Base-by-base conservation (phyloP, 2,888 invertebrate species). In the Pelosia muscerda region DNA sequence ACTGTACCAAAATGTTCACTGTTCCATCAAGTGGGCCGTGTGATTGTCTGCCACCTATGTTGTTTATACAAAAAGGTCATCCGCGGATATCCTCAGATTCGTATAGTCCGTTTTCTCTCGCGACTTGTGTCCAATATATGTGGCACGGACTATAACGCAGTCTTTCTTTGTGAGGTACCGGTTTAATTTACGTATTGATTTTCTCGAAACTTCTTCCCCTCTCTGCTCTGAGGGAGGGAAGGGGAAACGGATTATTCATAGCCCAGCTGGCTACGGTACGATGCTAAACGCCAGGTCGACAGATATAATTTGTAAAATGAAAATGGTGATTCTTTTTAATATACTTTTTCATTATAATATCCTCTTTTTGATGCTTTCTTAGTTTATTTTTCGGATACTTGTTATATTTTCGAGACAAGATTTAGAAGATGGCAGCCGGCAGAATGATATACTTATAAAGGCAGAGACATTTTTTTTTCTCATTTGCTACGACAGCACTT, bases 81-180 rank as follows among this genome's bases (percentile, higher is more conserved):
- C n/a, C n/a, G n/a, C n/a, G n/a, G n/a, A n/a, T n/a, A n/a, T n/a
- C n/a, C n/a, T n/a, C n/a, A n/a, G n/a, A n/a, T n/a, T n/a, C n/a
- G n/a, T n/a, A n/a, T n/a, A n/a, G n/a, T n/a, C n/a, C n/a, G n/a
- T n/a, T n/a, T n/a, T n/a, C n/a, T n/a, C n/a, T n/a, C n/a, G n/a
- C n/a, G n/a, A n/a, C n/a, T n/a, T n/a, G n/a, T n/a, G n/a, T n/a
- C n/a, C n/a, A n/a, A n/a, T n/a, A n/a, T n/a, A n/a, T n/a, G n/a
- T n/a, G n/a, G n/a, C n/a, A n/a, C n/a, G n/a, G n/a, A n/a, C n/a
- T n/a, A n/a, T n/a, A n/a, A n/a, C 70, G 68, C 70, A 71, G 75
- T 76, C 81, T 75, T 76, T 76, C 83, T 81, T 81, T 82, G 83
- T 61, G 61, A 72, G 72, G 74, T 76, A 73, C 69, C 31, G 66